Base-by-base conservation (phyloP, 2,113 vertebrate species). In the Chamaea fasciata region DNA sequence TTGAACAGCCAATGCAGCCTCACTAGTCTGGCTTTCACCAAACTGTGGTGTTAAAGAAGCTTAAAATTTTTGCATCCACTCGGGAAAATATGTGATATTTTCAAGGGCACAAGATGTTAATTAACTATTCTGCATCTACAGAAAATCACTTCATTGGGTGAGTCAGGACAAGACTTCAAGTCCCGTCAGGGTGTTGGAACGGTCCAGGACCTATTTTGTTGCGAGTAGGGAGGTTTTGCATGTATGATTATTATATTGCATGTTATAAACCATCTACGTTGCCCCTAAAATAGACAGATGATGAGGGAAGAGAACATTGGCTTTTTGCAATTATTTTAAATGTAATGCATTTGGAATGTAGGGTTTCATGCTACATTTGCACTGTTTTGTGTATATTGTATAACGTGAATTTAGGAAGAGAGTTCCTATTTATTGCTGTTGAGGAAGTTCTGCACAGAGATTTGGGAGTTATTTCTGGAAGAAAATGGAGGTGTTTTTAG, bases 181-280 rank as follows among this genome's bases (percentile, higher is more conserved):
- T 69, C 28, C 1, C n/a, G 22, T 42, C 0, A 0, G 6, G 28
- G 19, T 60, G 27, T 31, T 6, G 1, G 44, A 74, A 41, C 31
- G 9, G 8, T 19, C 24, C 20, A 53, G 50, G 39, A 71, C 27
- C 5, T 6, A 7, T 60, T 64, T 52, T 16, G 18, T 59, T 94
- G 50, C 46, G 8, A 47, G 31, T 41, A 44, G 33, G 23, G 33
- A 78, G 30, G 18, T 35, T 78, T 64, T 78, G 50, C 31, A 35
- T 69, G 63, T 73, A 31, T 55, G 15, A 24, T 55, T 82, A 62
- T 57, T 88, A 35, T 65, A 64, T 16, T 59, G 56, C 56, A 24
- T 83, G 11, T 71, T 91, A 75, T 83, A 56, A 76, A 78, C 13
- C 24, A 35, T 20, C 56, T 69, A 15, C 2, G 12, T 63, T 60